A percentile compares a stretch with the other conserved stretches of the same genome.
phyloP scores from a whole-genome alignment of 2,888 invertebrate species.

The Matsumyia berberina region DNA sequence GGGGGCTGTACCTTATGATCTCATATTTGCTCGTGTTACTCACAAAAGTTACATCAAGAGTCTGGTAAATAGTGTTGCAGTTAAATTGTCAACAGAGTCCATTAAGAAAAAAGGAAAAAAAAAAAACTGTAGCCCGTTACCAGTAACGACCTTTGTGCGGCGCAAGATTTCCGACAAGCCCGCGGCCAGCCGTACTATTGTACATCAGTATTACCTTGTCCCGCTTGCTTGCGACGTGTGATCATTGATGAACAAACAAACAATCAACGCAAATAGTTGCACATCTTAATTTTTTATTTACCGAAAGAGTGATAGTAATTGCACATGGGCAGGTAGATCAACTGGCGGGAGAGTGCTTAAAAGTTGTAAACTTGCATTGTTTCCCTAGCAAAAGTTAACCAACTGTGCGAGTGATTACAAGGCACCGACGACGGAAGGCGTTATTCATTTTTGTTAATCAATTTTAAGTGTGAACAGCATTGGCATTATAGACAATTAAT shows the following conservation, averaged over 20 bases:
- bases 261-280: conserved; percentile 57
- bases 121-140: conserved; percentile 10
- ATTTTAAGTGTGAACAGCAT: neutral
- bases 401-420: conserved; percentile 31
- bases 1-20: neutral
- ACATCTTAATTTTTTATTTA: conserved; percentile 41
- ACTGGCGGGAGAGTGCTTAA: conserved; percentile 33
- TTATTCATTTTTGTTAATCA: conserved; percentile 1
- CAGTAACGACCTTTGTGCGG: conserved; percentile 21
- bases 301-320: conserved; percentile 36
- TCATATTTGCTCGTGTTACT: neutral
- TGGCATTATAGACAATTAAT: too few relatives aligned
- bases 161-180: neutral
- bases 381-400: conserved; percentile 23
- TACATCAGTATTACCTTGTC: conserved; percentile 33
- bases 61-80: conserved; percentile 23
- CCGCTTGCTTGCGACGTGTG: conserved; percentile 18
- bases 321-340: conserved; percentile 4
- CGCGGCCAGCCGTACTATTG: conserved; percentile 5
- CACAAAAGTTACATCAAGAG: conserved; percentile 23
- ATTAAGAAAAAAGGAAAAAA: conserved; percentile 12
- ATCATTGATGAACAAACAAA: conserved; percentile 51
- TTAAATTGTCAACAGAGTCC: conserved; percentile 28
- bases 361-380: conserved; percentile 44
- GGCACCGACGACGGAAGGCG: conserved; percentile 2